Evolutionary conservation across 2,888 invertebrate species (phyloP).

Genomic region (Encarsia formosa): DNA sequence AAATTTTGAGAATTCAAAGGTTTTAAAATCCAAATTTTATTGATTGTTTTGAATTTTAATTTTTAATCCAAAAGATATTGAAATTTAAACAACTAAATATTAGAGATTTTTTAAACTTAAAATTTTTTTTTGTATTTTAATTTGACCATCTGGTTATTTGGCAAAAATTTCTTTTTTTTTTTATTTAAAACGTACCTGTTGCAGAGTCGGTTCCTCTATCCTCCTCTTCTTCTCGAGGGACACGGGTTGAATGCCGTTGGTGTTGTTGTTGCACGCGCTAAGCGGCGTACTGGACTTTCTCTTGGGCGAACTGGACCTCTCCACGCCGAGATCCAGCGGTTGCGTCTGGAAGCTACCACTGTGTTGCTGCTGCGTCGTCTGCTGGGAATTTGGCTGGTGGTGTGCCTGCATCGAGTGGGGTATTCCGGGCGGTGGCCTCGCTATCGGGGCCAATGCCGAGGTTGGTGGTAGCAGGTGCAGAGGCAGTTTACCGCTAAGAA

Average conservation of each 20-base stretch:
- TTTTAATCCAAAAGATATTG: too few relatives aligned
- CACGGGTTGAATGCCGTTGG: constrained; percentile 53
- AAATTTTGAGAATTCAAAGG: background rate
- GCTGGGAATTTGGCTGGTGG: constrained; percentile 28
- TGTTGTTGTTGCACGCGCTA: constrained; percentile 42
- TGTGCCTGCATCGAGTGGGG: constrained; percentile 40
- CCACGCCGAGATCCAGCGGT: constrained; percentile 72
- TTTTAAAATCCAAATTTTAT: too few relatives aligned
- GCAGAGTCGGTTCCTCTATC: constrained; percentile 51
- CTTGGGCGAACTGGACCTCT: constrained; percentile 57
- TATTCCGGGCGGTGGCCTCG: constrained; percentile 40
- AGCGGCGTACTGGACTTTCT: constrained; percentile 57
- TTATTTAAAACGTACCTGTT: too few relatives aligned
- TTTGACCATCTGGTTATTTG: too few relatives aligned
- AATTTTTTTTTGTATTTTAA: too few relatives aligned
- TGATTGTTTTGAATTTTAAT: too few relatives aligned
- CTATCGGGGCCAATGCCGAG: constrained; percentile 45
- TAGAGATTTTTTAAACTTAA: too few relatives aligned
- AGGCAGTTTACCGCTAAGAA: constrained; percentile 23
- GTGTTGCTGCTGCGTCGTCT: constrained; percentile 5
- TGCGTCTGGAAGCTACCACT: constrained; percentile 59
- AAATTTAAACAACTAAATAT: too few relatives aligned
- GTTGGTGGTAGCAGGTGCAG: constrained; percentile 49
- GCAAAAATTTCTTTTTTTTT: too few relatives aligned
- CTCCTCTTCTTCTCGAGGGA: constrained; percentile 64